These are phyloP conservation scores for Trichechus manatus DNA, from an alignment of 2,113 vertebrate genomes.

Conservation along the genomic window DNA sequence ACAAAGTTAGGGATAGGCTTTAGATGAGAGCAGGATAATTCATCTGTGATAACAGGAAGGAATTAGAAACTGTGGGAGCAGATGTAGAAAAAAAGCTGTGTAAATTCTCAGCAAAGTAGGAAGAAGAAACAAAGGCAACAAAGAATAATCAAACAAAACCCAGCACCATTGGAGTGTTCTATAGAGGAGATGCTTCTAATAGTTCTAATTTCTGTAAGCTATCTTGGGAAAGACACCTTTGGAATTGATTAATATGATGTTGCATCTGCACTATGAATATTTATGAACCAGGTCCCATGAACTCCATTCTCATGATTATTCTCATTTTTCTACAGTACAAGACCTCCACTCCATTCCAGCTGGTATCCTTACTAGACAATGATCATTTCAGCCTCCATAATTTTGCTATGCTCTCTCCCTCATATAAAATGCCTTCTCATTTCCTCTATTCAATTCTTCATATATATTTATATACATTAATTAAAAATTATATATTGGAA, in stretches of 20 bases:
- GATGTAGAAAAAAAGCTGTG: background rate
- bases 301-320: slow-evolving; percentile 35
- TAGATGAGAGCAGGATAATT: background rate
- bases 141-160: slow-evolving; percentile 33
- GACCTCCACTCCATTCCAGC: background rate
- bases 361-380: slow-evolving; percentile 6
- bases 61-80: background rate
- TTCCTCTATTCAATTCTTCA: background rate
- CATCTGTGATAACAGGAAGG: background rate
- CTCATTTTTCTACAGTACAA: slow-evolving; percentile 21
- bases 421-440: background rate
- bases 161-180: background rate
- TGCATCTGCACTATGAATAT: slow-evolving; percentile 49
- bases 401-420: background rate
- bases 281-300: slow-evolving; percentile 39
- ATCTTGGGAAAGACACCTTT: slow-evolving; percentile 56
- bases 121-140: slow-evolving; percentile 38
- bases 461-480: background rate
- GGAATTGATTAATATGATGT: slow-evolving; percentile 57
- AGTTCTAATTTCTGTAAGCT: slow-evolving; percentile 54
- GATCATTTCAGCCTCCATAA: slow-evolving; percentile 27
- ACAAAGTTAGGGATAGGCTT: background rate
- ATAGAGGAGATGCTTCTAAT: slow-evolving; percentile 35
- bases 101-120: background rate
- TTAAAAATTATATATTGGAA: slow-evolving; percentile 18